These are phyloP conservation scores for Crossocerus cetratus DNA, from an alignment of 2,888 invertebrate species.

Conservation along the genomic window DNA sequence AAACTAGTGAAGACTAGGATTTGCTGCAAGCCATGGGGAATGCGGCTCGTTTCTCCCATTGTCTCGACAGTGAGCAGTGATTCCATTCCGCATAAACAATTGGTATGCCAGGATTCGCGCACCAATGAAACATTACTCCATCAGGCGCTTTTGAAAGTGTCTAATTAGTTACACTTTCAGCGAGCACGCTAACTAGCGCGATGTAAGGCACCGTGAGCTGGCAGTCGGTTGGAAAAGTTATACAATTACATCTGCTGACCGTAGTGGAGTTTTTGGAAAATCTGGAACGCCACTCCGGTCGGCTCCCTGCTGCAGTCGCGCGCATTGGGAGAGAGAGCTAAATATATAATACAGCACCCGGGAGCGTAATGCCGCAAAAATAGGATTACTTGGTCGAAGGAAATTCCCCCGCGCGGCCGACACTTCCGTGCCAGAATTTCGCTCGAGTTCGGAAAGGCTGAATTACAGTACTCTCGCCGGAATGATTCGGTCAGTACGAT, in stretches of 20 bases:
- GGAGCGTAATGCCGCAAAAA: neutral
- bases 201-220: constrained; percentile 1
- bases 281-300: neutral
- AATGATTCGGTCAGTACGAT: neutral
- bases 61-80: constrained; percentile 15
- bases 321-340: neutral
- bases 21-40: no score
- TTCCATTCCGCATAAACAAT: constrained; percentile 25
- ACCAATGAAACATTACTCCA: constrained; percentile 48
- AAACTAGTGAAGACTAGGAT: no score
- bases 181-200: constrained; percentile 50
- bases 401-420: neutral
- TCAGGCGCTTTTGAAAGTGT: constrained; percentile 57
- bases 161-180: constrained; percentile 62
- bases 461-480: no score
- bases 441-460: neutral
- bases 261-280: neutral
- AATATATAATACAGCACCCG: neutral
- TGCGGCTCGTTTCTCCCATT: constrained; percentile 7
- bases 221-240: neutral
- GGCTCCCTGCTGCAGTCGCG: neutral
- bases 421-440: neutral
- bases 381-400: neutral
- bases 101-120: constrained; percentile 14
- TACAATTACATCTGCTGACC: neutral